phyloP scores from a whole-genome alignment of 2,797 vertebrate genomes.

The Thamnophis elegans region DNA sequence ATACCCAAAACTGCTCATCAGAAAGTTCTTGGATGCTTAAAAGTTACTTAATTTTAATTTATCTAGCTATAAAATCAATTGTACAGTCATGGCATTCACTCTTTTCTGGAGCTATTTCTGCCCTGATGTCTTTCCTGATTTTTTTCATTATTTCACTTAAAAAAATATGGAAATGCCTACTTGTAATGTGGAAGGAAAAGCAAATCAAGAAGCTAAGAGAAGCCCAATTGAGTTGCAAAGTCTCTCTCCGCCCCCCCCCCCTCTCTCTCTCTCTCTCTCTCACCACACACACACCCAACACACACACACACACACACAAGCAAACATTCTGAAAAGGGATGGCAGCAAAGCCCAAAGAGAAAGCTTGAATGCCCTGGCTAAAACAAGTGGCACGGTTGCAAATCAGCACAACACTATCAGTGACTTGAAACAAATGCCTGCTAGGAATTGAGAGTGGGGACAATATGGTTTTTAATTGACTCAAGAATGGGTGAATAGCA shows the following conservation, averaged over 20 bases:
- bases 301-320: neutral
- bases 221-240: neutral
- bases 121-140: neutral
- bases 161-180: neutral
- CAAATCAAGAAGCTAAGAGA: neutral
- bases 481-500: neutral
- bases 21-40: neutral
- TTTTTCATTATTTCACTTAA: neutral
- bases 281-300: neutral
- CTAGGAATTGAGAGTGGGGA: neutral
- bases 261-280: fast-evolving
- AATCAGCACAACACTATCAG: neutral
- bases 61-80: neutral
- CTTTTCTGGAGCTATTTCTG: neutral
- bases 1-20: neutral
- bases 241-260: neutral
- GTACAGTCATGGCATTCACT: neutral
- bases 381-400: neutral
- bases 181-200: neutral
- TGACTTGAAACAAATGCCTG: neutral
- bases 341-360: neutral
- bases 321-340: neutral
- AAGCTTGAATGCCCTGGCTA: neutral
- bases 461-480: neutral
- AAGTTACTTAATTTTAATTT: neutral